phyloP scores from a whole-genome alignment of 2,888 invertebrate genomes.

The Caenorhabditis wallacei region DNA sequence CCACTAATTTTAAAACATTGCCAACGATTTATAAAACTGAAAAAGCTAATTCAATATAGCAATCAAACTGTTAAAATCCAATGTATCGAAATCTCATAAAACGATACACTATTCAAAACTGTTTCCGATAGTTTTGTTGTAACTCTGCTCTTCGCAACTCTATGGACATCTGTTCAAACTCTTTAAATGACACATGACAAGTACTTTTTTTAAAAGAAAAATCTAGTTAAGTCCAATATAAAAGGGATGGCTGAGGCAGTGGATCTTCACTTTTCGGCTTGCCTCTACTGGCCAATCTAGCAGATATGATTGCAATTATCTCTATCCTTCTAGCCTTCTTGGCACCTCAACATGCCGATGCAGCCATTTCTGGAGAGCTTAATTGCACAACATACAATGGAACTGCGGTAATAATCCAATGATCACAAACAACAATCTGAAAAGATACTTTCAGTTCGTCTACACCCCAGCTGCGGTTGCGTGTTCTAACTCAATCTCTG shows the following conservation, averaged over 20 bases:
- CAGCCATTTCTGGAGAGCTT: constrained; percentile 36
- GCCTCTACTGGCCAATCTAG: constrained; percentile 4
- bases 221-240: constrained; percentile 3
- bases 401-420: constrained; percentile 10
- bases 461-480: constrained; percentile 35
- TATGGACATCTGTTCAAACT: constrained; percentile 25
- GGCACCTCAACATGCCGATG: constrained; percentile 41
- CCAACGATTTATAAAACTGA: constrained; percentile 2
- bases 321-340: constrained; percentile 32
- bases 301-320: constrained; percentile 34
- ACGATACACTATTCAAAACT: neutral
- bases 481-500: constrained; percentile 47
- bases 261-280: constrained; percentile 21
- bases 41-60: constrained; percentile 23
- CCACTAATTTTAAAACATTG: neutral
- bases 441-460: constrained; percentile 40
- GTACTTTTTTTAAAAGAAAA: neutral
- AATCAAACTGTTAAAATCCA: neutral
- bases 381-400: constrained; percentile 52
- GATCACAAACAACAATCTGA: too few species aligned
- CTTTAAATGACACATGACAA: constrained; percentile 1
- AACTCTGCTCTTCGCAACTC: constrained; percentile 13
- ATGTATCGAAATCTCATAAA: neutral
- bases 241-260: neutral
- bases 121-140: neutral